Percentiles rank a stretch among this genome's conserved stretches.
Conservation (phyloP, 2,888 invertebrate species). For the Sphaerophoria rueppellii region DNA sequence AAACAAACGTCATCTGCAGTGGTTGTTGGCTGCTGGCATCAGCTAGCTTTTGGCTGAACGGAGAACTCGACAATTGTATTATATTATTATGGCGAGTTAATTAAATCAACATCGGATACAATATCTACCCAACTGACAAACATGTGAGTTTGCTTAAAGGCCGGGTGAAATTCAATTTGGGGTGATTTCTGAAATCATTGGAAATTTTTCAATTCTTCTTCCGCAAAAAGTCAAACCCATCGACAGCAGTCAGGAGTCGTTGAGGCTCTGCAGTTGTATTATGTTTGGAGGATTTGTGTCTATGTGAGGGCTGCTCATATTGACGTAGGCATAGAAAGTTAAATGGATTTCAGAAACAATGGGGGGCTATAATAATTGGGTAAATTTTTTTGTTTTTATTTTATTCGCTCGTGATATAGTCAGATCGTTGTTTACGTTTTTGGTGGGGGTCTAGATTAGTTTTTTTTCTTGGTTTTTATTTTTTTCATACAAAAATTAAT, state of each 20-base stretch:
- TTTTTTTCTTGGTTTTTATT: slow-evolving; percentile 23
- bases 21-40: slow-evolving; percentile 1
- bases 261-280: not conserved
- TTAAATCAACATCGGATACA: slow-evolving; percentile 67
- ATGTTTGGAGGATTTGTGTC: not conserved
- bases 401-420: slow-evolving; percentile 8
- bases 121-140: slow-evolving; percentile 39
- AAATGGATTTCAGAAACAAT: slow-evolving; percentile 66
- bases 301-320: not conserved
- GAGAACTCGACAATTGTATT: slow-evolving; percentile 46
- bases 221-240: not conserved
- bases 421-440: slow-evolving; percentile 32
- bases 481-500: slow-evolving; percentile 39
- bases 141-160: slow-evolving; percentile 53
- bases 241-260: not conserved
- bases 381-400: slow-evolving; percentile 38
- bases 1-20: not conserved
- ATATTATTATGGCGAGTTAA: slow-evolving; percentile 60
- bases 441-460: not conserved
- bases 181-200: slow-evolving; percentile 41
- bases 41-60: not conserved
- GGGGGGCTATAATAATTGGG: slow-evolving; percentile 67
- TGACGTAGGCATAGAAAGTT: slow-evolving; percentile 27
- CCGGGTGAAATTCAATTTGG: not conserved
- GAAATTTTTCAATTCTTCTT: slow-evolving; percentile 41